phyloP scores from a whole-genome alignment of 2,113 vertebrate genomes.

The Microtus pennsylvanicus region DNA sequence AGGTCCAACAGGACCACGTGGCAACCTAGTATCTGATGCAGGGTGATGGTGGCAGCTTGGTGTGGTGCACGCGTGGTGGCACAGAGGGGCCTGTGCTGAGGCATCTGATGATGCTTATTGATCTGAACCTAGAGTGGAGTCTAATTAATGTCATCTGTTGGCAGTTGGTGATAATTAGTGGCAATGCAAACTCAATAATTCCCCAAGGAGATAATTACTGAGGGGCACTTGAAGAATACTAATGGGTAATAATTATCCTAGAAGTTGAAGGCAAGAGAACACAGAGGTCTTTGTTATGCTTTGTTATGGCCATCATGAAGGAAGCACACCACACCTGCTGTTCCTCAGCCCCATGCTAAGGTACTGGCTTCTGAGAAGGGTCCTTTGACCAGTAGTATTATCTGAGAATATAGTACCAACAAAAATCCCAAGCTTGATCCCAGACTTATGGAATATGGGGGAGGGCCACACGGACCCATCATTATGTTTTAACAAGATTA shows the following conservation, averaged over 20 bases:
- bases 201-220: neutral
- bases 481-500: neutral
- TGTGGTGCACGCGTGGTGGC: neutral
- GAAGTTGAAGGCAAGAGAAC: neutral
- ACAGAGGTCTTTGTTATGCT: neutral
- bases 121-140: neutral
- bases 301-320: neutral
- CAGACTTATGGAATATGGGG: neutral
- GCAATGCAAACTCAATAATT: conserved; percentile 10
- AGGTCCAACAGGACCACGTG: neutral
- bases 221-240: neutral
- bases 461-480: neutral
- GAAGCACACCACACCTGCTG: neutral
- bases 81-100: neutral
- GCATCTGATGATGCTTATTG: neutral
- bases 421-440: neutral
- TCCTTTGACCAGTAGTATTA: neutral
- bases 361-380: neutral
- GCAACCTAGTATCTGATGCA: neutral
- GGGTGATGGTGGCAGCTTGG: neutral
- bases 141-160: neutral
- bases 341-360: neutral
- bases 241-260: neutral
- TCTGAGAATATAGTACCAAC: neutral
- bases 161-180: neutral